Base-by-base conservation (phyloP, 2,888 invertebrate genomes). In the Melieria picta region DNA sequence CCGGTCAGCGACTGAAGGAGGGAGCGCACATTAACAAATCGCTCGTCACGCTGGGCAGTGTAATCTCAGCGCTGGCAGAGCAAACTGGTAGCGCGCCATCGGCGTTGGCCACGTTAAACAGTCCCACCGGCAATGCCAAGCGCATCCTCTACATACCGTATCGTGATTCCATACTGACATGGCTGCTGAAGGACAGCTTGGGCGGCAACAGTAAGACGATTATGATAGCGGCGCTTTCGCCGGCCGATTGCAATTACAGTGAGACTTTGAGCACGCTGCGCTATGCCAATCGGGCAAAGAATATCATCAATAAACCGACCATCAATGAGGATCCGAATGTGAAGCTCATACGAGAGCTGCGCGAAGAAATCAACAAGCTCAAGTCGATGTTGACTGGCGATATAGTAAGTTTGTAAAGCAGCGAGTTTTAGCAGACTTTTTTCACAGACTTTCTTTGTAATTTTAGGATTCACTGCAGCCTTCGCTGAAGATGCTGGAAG, bases 11-110 rank as follows among this genome's bases (percentile, higher is more conserved):
- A 42, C 88, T 97, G 76, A 95, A 94, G 86, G 95, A 96, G 87
- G 95, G 95, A 69, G 95, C 94, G 42, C 95, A 95, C 86, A 96
- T 96, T 82, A 96, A 96, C 87, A 95, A 96, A 87, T 95, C 95
- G 1, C 88, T 96, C 69, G 95, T 95, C 43, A 95, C 96, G 30
- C 89, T 96, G 68, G 95, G 95, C 74, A 94, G 93, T 78, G 95
- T 95, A 79, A 95, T 95, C 85, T 94, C 94, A 50, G 93, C 95
- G 0, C 88, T 96, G 65, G 95, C 95, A 58, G 94, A 94, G 83
- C 85, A 87, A 77, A 84, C 87, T 47, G 30, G 30, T 30, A 85
- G 86, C 71, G 85, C 86, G 57, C 75, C 73, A 57, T 45, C 67
- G 47, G 60, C 58, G 5, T 65, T 69, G 4, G 88, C 88, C 7